A percentile compares a stretch with the other conserved stretches of the same genome.
Evolutionary conservation across 2,797 vertebrate species (phyloP).

Genomic region (Crotalus adamanteus): DNA sequence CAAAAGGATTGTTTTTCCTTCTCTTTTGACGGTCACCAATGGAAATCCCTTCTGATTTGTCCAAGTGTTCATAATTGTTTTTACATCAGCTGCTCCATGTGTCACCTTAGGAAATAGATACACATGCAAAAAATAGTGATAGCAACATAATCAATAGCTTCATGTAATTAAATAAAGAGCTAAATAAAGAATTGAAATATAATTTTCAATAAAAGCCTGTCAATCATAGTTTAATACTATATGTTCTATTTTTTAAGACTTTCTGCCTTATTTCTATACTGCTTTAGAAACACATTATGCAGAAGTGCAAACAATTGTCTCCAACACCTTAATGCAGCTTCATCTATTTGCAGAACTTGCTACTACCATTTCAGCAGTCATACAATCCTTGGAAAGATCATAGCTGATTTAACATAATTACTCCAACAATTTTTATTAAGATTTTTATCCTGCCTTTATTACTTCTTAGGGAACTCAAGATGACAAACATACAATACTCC

Average conservation of each 20-base stretch:
- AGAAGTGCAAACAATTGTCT: not conserved
- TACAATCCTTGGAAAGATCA: not conserved
- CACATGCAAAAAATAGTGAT: not conserved
- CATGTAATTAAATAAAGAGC: not conserved
- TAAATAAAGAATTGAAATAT: not conserved
- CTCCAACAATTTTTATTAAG: not conserved
- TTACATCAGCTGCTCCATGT: conserved; percentile 74
- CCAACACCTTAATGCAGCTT: not conserved
- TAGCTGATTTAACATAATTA: not conserved
- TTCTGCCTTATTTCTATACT: not conserved
- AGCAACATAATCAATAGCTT: not conserved
- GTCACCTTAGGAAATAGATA: conserved; percentile 67
- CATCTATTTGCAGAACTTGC: not conserved
- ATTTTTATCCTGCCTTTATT: not conserved
- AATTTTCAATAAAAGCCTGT: not conserved
- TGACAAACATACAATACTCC: not conserved
- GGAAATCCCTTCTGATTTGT: conserved; percentile 92
- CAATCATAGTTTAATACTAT: not conserved
- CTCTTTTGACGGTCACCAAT: conserved; percentile 83
- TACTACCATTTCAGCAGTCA: not conserved
- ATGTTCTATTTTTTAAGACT: not conserved
- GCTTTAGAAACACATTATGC: not conserved
- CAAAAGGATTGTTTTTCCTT: conserved; percentile 75
- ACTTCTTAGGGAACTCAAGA: not conserved
- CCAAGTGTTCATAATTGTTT: conserved; percentile 93